These are phyloP conservation scores for Hippocampus guttulatus DNA, from an alignment of 2,113 vertebrate species.

Conservation along the genomic window DNA sequence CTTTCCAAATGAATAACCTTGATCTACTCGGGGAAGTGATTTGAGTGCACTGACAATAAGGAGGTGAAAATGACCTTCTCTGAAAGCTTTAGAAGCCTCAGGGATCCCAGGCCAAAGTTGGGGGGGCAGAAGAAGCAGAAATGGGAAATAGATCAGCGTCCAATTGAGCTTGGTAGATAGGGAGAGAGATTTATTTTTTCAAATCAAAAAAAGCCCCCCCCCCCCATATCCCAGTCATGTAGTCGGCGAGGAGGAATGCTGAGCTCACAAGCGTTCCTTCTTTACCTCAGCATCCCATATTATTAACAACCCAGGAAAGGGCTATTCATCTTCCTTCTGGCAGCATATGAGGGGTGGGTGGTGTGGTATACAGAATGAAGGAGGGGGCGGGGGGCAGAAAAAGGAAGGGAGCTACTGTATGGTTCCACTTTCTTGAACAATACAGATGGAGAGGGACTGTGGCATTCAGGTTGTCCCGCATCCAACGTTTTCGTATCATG, in stretches of 20 bases:
- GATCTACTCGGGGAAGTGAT: constrained; percentile 57
- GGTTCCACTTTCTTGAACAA: constrained; percentile 43
- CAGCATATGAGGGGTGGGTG: constrained; percentile 46
- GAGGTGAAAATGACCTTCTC: constrained; percentile 48
- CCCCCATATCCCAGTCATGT: constrained; percentile 53
- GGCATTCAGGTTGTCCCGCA: neutral
- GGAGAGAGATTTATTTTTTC: constrained; percentile 20
- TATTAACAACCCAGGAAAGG: constrained; percentile 68
- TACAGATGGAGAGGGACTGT: constrained; percentile 46
- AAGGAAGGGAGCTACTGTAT: constrained; percentile 20
- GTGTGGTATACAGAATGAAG: constrained; percentile 36
- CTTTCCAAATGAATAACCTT: constrained; percentile 62
- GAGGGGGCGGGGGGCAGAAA: constrained; percentile 29
- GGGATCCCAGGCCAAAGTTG: constrained; percentile 11
- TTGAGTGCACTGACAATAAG: constrained; percentile 51
- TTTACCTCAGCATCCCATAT: constrained; percentile 64
- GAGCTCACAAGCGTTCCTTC: constrained; percentile 67
- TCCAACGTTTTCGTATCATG: too few relatives aligned
- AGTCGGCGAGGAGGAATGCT: constrained; percentile 72
- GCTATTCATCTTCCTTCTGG: constrained; percentile 66
- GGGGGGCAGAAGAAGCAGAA: constrained; percentile 25
- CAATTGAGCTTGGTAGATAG: constrained; percentile 40
- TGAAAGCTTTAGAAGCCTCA: constrained; percentile 52
- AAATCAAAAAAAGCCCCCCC: constrained; percentile 27
- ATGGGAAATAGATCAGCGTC: constrained; percentile 23